Base-by-base conservation (phyloP, 1,140 invertebrate species). In the Brachionus plicatilis region DNA sequence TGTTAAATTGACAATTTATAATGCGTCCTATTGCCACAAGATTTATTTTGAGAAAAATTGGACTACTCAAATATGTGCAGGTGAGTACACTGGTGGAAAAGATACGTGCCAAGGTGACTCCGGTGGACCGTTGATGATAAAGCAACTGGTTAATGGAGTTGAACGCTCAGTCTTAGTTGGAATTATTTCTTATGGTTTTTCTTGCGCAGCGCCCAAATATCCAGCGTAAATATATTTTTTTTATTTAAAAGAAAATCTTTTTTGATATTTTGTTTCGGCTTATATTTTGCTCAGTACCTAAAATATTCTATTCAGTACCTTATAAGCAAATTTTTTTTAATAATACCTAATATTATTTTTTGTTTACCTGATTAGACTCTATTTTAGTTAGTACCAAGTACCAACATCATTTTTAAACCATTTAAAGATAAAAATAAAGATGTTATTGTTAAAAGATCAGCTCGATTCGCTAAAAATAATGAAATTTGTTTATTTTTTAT, bases 61-160 rank as follows among this genome's bases (percentile, higher is more conserved):
- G 79, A 82, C 56, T 20, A 6, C 14, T 24, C 79, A 82, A 47
- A 82, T 82, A 37, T 82, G 79, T 82, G 79, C 79, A 8, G 79
- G 79, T 68, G 79, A 82, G 33, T 20, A 45, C n/a, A n/a, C 2
- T 8, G 79, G 79, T 45, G 79, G 79, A 6, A 82, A 65, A 82
- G 79, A 82, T 27, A 65, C 53, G 12, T 82, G 79, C 37, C 79
- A 82, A 33, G 79, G 79, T 78, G 93, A 94, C 87, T 93, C 92
- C 0, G 93, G 93, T 7, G 79, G 79, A 8, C 79, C 79, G 11
- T 45, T 82, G 60, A 45, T 82, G 14, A 47, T 82, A 20, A 65
- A 27, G 27, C 24, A 65, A 20, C 3, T 29, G 27, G 12, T 65
- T 2, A 82, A 82, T 82, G 79, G 53, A 14, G 33, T 45, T 20